Conservation (phyloP, 1,140 invertebrate genomes). For the Drosophila sp. region DNA sequence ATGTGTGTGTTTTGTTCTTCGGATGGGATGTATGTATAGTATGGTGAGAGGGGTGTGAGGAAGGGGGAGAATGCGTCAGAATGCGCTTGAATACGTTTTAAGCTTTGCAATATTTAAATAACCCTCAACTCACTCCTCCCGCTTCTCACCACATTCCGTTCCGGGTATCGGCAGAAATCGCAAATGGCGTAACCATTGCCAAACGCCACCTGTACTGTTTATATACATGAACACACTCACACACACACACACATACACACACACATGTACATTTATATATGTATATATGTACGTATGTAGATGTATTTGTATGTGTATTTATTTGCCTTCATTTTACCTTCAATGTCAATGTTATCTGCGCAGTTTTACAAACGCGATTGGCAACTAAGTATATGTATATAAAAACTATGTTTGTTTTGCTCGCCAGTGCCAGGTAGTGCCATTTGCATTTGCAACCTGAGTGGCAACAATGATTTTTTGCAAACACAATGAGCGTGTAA, state of each 20-base stretch:
- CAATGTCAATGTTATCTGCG: slow-evolving; percentile 9
- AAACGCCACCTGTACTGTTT: no score
- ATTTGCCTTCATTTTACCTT: background rate
- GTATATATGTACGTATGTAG: background rate
- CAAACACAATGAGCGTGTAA: background rate
- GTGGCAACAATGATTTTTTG: slow-evolving; percentile 1
- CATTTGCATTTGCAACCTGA: slow-evolving; percentile 1
- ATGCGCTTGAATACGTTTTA: background rate
- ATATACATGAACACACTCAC: background rate
- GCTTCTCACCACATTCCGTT: no score
- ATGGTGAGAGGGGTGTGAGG: no score
- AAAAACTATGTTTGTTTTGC: background rate
- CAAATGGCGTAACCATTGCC: no score
- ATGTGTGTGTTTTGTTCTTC: background rate
- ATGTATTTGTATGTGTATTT: background rate
- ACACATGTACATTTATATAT: background rate
- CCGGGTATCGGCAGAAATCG: no score
- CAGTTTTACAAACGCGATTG: slow-evolving; percentile 6
- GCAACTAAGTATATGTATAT: slow-evolving; percentile 3
- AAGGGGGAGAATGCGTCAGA: background rate
- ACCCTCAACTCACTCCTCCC: background rate
- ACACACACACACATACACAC: background rate
- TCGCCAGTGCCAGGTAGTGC: slow-evolving; percentile 6
- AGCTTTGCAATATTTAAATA: background rate
- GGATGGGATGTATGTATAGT: no score